phyloP scores from a whole-genome alignment of 2,888 invertebrate genomes.

The Drosophila percnosoma region DNA sequence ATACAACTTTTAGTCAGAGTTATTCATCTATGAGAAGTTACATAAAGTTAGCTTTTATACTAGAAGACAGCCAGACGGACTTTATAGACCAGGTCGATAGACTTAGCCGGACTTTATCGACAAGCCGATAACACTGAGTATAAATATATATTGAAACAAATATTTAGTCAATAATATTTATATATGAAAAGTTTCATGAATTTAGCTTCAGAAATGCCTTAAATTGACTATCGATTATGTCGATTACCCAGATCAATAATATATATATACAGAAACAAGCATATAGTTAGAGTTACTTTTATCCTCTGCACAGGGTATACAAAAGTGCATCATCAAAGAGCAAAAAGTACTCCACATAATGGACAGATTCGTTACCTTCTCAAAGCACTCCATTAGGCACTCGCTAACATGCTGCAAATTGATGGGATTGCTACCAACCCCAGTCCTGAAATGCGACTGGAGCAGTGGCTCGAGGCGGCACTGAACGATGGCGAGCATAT shows the following conservation, averaged over 20 bases:
- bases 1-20: neutral
- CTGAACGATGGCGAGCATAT: slow-evolving; percentile 83
- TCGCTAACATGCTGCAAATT: slow-evolving; percentile 80
- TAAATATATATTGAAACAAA: neutral
- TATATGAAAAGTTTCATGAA: neutral
- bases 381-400: slow-evolving; percentile 82
- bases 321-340: slow-evolving; percentile 5
- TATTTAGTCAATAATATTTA: neutral
- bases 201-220: neutral
- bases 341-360: neutral
- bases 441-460: slow-evolving; percentile 61
- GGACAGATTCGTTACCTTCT: slow-evolving; percentile 69
- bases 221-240: neutral
- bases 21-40: neutral
- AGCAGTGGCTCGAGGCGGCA: slow-evolving; percentile 80
- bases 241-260: neutral
- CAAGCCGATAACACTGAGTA: neutral
- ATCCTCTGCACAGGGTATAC: neutral
- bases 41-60: neutral
- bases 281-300: neutral
- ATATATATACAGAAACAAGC: neutral
- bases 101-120: neutral
- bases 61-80: neutral
- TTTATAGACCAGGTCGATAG: neutral
- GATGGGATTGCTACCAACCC: slow-evolving; percentile 14